These are phyloP conservation scores for Eunapius fragilis DNA, from an alignment of 37 sponge, comb jelly and placozoan species.

Conservation along the genomic window DNA sequence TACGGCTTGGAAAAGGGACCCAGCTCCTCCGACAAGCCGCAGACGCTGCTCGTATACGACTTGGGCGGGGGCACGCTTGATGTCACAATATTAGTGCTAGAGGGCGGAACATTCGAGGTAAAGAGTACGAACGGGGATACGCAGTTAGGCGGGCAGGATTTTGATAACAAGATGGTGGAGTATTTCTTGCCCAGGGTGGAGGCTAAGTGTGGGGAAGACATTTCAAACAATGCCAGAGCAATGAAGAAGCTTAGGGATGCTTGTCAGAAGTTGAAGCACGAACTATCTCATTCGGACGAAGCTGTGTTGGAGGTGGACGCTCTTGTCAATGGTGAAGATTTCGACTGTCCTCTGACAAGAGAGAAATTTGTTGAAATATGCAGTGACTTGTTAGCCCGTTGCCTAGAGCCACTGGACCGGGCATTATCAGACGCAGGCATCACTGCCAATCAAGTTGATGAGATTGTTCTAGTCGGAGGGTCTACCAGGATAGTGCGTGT, in stretches of 20 bases:
- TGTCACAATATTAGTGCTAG: constrained; percentile 83
- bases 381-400: constrained; percentile 62
- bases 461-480: constrained; percentile 90
- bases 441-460: constrained; percentile 59
- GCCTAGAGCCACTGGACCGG: constrained; percentile 63
- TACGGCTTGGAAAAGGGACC: constrained; percentile 86
- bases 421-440: constrained; percentile 84
- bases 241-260: constrained; percentile 85
- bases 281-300: constrained; percentile 81
- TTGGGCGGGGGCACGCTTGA: constrained; percentile 94
- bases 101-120: constrained; percentile 88
- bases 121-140: constrained; percentile 93
- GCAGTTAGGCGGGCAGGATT: constrained; percentile 91
- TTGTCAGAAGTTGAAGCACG: constrained; percentile 86
- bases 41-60: constrained; percentile 87
- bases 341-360: constrained; percentile 82
- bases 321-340: constrained; percentile 86
- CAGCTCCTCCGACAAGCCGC: constrained; percentile 10
- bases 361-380: constrained; percentile 82
- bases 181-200: constrained; percentile 74
- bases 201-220: constrained; percentile 70
- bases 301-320: constrained; percentile 85
- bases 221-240: constrained; percentile 77
- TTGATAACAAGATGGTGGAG: constrained; percentile 84
- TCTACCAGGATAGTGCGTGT: constrained; percentile 82